These are phyloP conservation scores for Dasyornis broadbenti DNA, from an alignment of 2,113 vertebrate genomes.

Conservation along the genomic window DNA sequence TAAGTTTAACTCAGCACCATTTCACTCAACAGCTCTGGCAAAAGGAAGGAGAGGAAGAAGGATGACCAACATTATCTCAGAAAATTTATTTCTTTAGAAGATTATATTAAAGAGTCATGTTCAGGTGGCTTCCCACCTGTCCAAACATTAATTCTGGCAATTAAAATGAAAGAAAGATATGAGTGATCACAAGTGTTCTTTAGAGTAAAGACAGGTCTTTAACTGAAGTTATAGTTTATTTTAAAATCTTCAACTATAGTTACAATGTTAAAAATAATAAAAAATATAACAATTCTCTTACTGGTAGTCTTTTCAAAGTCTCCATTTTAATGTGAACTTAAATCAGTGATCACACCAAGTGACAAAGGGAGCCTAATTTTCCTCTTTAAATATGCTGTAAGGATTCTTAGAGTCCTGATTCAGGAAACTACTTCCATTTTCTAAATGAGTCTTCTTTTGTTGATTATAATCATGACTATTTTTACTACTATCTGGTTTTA, in stretches of 20 bases:
- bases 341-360: background rate
- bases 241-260: background rate
- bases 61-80: slow-evolving; percentile 7
- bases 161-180: background rate
- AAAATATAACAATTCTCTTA: background rate
- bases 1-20: background rate
- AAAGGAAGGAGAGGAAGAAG: background rate
- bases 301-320: background rate
- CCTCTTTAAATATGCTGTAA: background rate
- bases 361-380: background rate
- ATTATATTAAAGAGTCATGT: background rate
- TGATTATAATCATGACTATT: background rate
- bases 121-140: background rate
- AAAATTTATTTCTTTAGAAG: slow-evolving; percentile 13
- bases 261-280: background rate
- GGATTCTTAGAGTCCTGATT: background rate
- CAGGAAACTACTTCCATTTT: background rate
- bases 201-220: background rate
- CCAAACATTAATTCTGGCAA: slow-evolving; percentile 8
- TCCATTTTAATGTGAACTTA: background rate
- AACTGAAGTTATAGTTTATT: background rate
- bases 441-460: background rate
- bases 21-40: background rate
- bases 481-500: background rate
- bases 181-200: background rate